Percentiles rank a stretch among this genome's conserved stretches.
Conservation (phyloP, 2,888 invertebrate species). For the Drosophila nr. medialis region DNA sequence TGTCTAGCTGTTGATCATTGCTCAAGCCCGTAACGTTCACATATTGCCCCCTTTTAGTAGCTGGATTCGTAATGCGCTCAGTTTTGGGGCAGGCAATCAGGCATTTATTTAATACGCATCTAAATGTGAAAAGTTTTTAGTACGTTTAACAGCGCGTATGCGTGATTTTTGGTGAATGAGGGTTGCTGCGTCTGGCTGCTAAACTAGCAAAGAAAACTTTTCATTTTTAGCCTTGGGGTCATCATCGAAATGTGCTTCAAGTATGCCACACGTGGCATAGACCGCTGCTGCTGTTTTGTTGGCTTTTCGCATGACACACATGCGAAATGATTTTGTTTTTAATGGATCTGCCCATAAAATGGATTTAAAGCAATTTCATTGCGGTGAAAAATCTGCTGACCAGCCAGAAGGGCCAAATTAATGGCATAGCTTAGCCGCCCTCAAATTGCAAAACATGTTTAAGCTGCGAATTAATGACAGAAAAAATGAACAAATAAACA, state of each 20-base stretch:
- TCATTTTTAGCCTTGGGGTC: conserved; percentile 29
- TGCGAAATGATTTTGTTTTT: conserved; percentile 52
- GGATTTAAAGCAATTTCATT: conserved; percentile 75
- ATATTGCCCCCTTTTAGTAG: background rate
- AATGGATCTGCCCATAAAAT: conserved; percentile 72
- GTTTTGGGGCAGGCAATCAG: conserved; percentile 18
- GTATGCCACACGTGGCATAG: conserved; percentile 62
- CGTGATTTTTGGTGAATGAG: conserved; percentile 47
- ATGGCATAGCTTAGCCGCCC: conserved; percentile 64
- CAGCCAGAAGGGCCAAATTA: conserved; percentile 65
- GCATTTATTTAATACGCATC: conserved; percentile 73
- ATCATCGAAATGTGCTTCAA: conserved; percentile 33
- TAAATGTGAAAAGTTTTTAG: conserved; percentile 72
- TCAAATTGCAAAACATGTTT: conserved; percentile 57
- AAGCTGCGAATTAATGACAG: conserved; percentile 65
- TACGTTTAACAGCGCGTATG: conserved; percentile 44
- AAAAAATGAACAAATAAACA: background rate
- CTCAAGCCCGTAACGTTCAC: fast-evolving
- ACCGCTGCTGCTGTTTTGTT: conserved; percentile 2
- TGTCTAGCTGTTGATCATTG: conserved; percentile 25
- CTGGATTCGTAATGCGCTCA: background rate
- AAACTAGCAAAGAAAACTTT: conserved; percentile 5
- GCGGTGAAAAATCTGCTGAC: conserved; percentile 68
- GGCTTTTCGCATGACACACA: conserved; percentile 1
- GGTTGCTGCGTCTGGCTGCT: background rate